Conservation (phyloP, 2,888 invertebrate species). For the Chloroclystis v-ata region DNA sequence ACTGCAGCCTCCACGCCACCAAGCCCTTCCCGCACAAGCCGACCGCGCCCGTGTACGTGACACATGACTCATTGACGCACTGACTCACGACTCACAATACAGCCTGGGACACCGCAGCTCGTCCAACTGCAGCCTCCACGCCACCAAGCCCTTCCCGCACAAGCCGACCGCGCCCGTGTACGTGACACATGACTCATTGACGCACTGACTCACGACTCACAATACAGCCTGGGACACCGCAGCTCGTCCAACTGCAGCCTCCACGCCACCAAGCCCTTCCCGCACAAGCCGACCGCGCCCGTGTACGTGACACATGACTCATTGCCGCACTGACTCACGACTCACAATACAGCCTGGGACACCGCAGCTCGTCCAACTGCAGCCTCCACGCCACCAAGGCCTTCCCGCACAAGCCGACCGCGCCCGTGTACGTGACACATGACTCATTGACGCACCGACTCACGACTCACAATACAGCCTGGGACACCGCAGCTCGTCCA, state of each 20-base stretch:
- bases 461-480: no score
- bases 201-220: background rate
- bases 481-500: no score
- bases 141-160: no score
- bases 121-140: no score
- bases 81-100: background rate
- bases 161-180: no score
- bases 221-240: no score
- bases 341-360: background rate
- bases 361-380: background rate
- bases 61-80: background rate
- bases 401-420: conserved; percentile 78
- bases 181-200: no score
- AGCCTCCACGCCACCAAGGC: background rate
- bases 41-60: conserved; percentile 71
- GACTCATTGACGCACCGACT: no score
- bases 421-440: conserved; percentile 81
- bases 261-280: no score
- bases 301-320: background rate
- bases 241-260: no score
- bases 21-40: conserved; percentile 89
- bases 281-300: no score
- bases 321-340: background rate
- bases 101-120: no score
- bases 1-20: conserved; percentile 86